phyloP scores from a whole-genome alignment of 2,113 vertebrate genomes.

The Stigmatopora nigra region DNA sequence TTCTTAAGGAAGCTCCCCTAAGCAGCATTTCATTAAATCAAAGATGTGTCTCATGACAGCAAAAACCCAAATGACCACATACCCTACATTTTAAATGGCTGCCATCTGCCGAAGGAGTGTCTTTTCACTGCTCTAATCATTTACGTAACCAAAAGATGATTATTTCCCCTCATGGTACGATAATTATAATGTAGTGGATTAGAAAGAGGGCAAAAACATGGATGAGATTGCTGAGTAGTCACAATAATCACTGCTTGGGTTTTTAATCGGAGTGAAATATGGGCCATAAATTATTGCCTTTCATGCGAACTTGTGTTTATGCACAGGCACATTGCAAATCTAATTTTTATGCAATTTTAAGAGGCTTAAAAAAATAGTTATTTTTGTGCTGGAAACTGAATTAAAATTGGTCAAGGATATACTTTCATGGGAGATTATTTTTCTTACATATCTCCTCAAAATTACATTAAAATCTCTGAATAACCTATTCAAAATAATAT shows the following conservation, averaged over 20 bases:
- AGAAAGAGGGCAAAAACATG: slow-evolving; percentile 67
- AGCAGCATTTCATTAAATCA: slow-evolving; percentile 63
- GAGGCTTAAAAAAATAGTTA: slow-evolving; percentile 71
- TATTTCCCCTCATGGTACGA: slow-evolving; percentile 65
- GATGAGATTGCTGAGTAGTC: slow-evolving; percentile 72
- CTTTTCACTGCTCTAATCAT: slow-evolving; percentile 61
- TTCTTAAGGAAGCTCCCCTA: slow-evolving; percentile 44
- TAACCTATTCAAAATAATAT: slow-evolving; percentile 37
- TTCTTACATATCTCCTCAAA: slow-evolving; percentile 53
- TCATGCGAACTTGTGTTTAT: slow-evolving; percentile 72
- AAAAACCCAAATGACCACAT: slow-evolving; percentile 62
- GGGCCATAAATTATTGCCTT: slow-evolving; percentile 72
- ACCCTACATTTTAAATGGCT: slow-evolving; percentile 52
- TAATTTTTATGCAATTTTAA: slow-evolving; percentile 70
- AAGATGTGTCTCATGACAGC: slow-evolving; percentile 56
- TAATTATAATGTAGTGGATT: slow-evolving; percentile 75
- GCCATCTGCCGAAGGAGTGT: slow-evolving; percentile 63
- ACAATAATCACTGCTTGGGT: slow-evolving; percentile 73
- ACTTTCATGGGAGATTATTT: slow-evolving; percentile 60
- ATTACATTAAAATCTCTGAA: slow-evolving; percentile 55
- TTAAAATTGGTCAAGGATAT: slow-evolving; percentile 62
- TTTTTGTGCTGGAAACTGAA: slow-evolving; percentile 65
- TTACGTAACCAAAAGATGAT: slow-evolving; percentile 72
- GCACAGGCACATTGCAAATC: slow-evolving; percentile 62
- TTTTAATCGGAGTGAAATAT: slow-evolving; percentile 75